Conservation (phyloP, 2,888 invertebrate species). For the Micoletzkya japonica region DNA sequence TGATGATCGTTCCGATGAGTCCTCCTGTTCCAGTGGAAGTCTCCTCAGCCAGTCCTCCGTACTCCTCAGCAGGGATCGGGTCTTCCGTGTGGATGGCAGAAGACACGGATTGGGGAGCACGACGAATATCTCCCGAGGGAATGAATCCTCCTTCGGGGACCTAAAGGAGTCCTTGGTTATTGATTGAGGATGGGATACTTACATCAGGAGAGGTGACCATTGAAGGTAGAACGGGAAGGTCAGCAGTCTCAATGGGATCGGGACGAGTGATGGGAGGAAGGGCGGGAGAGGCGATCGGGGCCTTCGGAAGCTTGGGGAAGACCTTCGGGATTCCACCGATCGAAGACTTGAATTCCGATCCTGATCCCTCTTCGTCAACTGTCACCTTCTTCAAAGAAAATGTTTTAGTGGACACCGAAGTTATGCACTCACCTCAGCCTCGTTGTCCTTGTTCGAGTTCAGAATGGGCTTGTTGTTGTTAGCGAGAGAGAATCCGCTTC, state of each 20-base stretch:
- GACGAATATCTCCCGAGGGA: conserved; percentile 49
- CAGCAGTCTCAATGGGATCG: conserved; percentile 7
- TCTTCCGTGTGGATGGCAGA: conserved; percentile 41
- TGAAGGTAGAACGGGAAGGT: conserved; percentile 36
- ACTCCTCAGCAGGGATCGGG: conserved; percentile 38
- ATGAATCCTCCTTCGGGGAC: conserved; percentile 62
- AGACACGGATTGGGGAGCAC: conserved; percentile 57
- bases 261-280: conserved; percentile 11
- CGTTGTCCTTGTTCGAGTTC: conserved; percentile 30
- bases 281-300: conserved; percentile 38
- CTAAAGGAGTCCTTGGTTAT: background rate
- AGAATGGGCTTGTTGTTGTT: conserved; percentile 52
- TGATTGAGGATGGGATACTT: background rate
- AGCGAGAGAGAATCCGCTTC: conserved; percentile 58
- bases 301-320: conserved; percentile 60
- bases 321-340: conserved; percentile 63
- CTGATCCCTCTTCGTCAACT: conserved; percentile 46
- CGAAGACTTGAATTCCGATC: conserved; percentile 51
- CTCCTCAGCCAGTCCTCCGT: conserved; percentile 59
- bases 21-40: conserved; percentile 52
- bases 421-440: conserved; percentile 28
- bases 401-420: no score
- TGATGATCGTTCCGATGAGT: conserved; percentile 60
- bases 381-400: conserved; percentile 16
- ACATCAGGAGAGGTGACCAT: conserved; percentile 43